Base-by-base conservation (phyloP, 2,888 invertebrate genomes). In the Tridacna gigas region DNA sequence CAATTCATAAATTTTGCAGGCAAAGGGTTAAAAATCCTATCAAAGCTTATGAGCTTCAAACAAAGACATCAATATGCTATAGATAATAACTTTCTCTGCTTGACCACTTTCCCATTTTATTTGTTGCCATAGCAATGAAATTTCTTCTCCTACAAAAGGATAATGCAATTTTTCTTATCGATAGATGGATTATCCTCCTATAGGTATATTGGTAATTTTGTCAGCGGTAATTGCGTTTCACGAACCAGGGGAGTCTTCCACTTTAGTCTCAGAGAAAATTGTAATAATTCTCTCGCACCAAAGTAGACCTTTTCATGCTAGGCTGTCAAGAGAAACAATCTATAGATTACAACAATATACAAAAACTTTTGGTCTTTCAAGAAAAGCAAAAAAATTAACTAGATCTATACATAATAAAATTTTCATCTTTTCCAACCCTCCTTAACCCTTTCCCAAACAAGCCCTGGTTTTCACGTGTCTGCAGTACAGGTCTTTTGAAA, bases 141-240 rank as follows among this genome's bases (percentile, higher is more conserved):
- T 71, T 71, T 47, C 71, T 51, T 47, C 51, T 51, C 51, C 71
- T 25, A 71, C 18, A 51, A 71, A 51, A 47, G 37, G n/a, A 51
- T 71, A 71, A 71, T 71, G 71, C 26, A 71, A 51, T 71, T 71
- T 51, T 71, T 71, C 71, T 51, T 71, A 71, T 71, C 51, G 48
- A 26, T 51, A 71, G 71, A 26, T 71, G 71, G 71, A 71, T 71
- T 51, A 71, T 71, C 51, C 71, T 37, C 22, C 13, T 48, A 71
- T 71, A 71, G 71, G 51, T 71, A 71, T 71, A 71, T 71, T 71
- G 71, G 71, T 71, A 71, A 71, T 71, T 71, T 71, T 51, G 71
- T 51, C 71, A 71, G 71, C 25, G 47, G 45, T 71, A 48, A 71
- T 71, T 71, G 71, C 37, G 71, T 51, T 71, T 48, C 51, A 48